Base-by-base conservation (phyloP, 2,797 vertebrate species). In the Coregonus ussuriensis region DNA sequence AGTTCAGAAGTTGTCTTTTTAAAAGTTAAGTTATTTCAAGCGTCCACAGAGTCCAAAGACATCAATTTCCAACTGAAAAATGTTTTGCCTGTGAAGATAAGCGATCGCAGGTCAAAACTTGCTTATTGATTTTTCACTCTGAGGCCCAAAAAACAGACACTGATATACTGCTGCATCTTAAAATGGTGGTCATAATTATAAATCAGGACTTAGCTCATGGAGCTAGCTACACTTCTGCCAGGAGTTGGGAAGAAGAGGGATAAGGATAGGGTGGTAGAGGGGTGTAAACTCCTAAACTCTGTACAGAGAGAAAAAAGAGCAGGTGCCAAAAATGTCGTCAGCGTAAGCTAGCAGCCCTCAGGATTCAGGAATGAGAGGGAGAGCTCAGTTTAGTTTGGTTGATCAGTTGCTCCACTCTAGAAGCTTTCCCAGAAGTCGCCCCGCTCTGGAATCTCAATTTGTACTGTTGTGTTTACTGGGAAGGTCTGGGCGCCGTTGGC, bases 361-460 rank as follows among this genome's bases (percentile, higher is more conserved):
- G 86, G 79, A 85, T 77, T n/a, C 67, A 56, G 35, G 11, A 41
- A 66, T 41, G 71, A 37, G 66, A 3, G 35, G 65, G n/a, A 35
- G 74, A 29, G 78, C 37, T 47, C 67, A 71, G 81, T 80, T 77
- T 2, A 47, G 81, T 74, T 76, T 3, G 52, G 80, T 74, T 65
- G 78, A 76, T 79, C 51, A 29, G 25, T 53, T 18, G 6, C 35
- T 83, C 76, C 85, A 80, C 70, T 4, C 15, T 72, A 80, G 78
- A 84, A 9, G 31, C 69, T 74, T 89, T 88, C 82, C 78, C 84
- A n/a, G 78, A 87, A 75, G 81, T 81, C 82, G 74, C 59, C 41
- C 80, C 51, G 72, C 52, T 74, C n/a, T 74, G 88, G 79, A 89
- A 88, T 88, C 78, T 74, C 59, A 63, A 68, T 85, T 88, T 77